Percentiles rank a stretch among this genome's conserved stretches.
Conservation (phyloP, 2,113 vertebrate genomes). For the Nesoenas mayeri region DNA sequence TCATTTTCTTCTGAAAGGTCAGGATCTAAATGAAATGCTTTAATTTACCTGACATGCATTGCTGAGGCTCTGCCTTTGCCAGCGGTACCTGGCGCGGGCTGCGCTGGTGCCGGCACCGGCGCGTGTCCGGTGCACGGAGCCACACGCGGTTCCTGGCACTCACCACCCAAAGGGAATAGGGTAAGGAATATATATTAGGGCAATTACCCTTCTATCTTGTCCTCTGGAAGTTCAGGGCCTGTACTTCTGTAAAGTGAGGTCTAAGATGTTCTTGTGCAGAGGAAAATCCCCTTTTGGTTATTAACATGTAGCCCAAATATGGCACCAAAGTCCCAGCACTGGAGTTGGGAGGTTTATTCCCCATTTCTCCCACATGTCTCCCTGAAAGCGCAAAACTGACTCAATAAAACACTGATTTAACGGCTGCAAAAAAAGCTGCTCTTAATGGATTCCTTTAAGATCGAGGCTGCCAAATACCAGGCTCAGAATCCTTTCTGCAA, state of each 20-base stretch:
- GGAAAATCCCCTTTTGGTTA: neutral
- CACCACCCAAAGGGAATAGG: accelerated
- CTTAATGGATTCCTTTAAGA: constrained; percentile 43
- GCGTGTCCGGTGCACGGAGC: neutral
- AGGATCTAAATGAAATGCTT: neutral
- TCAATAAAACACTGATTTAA: neutral
- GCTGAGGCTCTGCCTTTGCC: neutral
- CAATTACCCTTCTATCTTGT: no score
- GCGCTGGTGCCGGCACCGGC: accelerated
- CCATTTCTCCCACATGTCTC: neutral
- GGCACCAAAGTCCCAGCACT: accelerated
- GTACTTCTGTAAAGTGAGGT: neutral
- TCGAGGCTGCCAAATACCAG: constrained; percentile 23
- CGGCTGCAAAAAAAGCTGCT: neutral
- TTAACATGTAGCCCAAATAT: neutral
- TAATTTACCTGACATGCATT: neutral
- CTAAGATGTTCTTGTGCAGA: neutral
- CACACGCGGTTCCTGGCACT: accelerated
- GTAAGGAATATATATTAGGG: neutral
- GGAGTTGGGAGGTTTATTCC: neutral
- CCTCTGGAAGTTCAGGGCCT: no score
- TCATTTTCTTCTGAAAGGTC: constrained; percentile 8
- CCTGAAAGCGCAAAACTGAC: neutral
- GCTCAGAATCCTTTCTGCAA: neutral
- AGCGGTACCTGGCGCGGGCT: neutral